Conservation (phyloP, 2,888 invertebrate species). For the Drosophila helvetica region DNA sequence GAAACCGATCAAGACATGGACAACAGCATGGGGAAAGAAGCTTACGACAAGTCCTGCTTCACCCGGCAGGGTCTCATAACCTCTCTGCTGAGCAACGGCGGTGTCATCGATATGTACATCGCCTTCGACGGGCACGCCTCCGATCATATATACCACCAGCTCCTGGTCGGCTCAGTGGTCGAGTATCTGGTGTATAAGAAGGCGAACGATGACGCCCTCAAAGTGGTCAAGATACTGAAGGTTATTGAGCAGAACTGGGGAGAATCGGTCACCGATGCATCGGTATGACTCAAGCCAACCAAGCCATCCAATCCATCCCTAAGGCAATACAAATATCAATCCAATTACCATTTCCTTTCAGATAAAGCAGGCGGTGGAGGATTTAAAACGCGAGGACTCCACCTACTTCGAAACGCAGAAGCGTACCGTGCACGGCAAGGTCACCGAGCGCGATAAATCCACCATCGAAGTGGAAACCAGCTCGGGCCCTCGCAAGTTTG, state of each 20-base stretch:
- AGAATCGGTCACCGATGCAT: slow-evolving; percentile 66
- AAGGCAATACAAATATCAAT: background rate
- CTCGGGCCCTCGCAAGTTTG: slow-evolving; percentile 85
- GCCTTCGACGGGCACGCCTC: slow-evolving; percentile 85
- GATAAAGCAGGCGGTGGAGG: slow-evolving; percentile 64
- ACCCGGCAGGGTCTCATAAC: slow-evolving; percentile 86
- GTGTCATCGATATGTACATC: slow-evolving; percentile 87
- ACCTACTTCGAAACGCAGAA: slow-evolving; percentile 76
- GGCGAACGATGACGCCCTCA: slow-evolving; percentile 82
- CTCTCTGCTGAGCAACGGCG: slow-evolving; percentile 84
- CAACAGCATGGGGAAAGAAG: slow-evolving; percentile 15
- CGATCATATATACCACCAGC: slow-evolving; percentile 59
- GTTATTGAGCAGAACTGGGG: slow-evolving; percentile 85
- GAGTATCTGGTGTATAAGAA: slow-evolving; percentile 86
- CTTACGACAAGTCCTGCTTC: slow-evolving; percentile 21
- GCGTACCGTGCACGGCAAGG: slow-evolving; percentile 75
- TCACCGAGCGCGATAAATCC: slow-evolving; percentile 40
- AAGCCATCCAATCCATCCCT: too few species aligned
- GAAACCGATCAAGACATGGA: background rate
- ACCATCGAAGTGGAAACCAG: slow-evolving; percentile 82
- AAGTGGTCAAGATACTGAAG: slow-evolving; percentile 86
- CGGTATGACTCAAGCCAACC: slow-evolving; percentile 19
- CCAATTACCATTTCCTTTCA: slow-evolving; percentile 18
- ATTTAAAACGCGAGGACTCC: slow-evolving; percentile 58
- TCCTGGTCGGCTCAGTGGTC: slow-evolving; percentile 86